Percentiles rank a stretch among this genome's conserved stretches.
Evolutionary conservation across 2,888 invertebrate genomes (phyloP).

Genomic region (Morpho deidamia): DNA sequence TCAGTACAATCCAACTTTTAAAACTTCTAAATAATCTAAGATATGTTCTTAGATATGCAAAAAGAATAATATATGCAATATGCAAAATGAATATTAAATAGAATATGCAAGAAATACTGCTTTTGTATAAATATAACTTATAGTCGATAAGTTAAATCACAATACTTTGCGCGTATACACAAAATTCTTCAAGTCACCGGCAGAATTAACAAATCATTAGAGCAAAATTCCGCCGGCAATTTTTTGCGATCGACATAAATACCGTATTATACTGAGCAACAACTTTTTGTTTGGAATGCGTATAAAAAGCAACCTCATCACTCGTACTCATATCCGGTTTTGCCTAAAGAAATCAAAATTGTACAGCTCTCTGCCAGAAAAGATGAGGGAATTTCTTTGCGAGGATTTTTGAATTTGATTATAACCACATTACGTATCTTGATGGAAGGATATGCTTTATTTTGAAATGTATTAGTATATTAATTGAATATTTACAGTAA

Average conservation of each 20-base stretch:
- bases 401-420: background rate
- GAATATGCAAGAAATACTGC: too few species aligned
- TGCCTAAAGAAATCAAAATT: slow-evolving; percentile 43
- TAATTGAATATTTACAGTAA: slow-evolving; percentile 55
- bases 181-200: slow-evolving; percentile 59
- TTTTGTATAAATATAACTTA: background rate
- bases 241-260: slow-evolving; percentile 61
- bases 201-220: slow-evolving; percentile 69
- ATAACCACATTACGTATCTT: background rate
- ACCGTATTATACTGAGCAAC: slow-evolving; percentile 56
- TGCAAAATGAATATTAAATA: too few species aligned
- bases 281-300: slow-evolving; percentile 70
- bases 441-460: background rate
- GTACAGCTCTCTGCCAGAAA: slow-evolving; percentile 25
- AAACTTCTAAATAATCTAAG: too few species aligned
- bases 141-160: slow-evolving; percentile 23
- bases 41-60: too few species aligned
- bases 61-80: too few species aligned
- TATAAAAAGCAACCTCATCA: slow-evolving; percentile 60
- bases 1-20: too few species aligned
- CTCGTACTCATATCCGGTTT: slow-evolving; percentile 57
- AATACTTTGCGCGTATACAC: slow-evolving; percentile 45
- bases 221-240: slow-evolving; percentile 56
- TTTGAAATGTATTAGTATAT: too few species aligned
- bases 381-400: slow-evolving; percentile 3